Evolutionary conservation across 2,113 vertebrate genomes (phyloP), one percentile per base, ranked within the genome.

Genomic region (Aleadryas rufinucha): DNA sequence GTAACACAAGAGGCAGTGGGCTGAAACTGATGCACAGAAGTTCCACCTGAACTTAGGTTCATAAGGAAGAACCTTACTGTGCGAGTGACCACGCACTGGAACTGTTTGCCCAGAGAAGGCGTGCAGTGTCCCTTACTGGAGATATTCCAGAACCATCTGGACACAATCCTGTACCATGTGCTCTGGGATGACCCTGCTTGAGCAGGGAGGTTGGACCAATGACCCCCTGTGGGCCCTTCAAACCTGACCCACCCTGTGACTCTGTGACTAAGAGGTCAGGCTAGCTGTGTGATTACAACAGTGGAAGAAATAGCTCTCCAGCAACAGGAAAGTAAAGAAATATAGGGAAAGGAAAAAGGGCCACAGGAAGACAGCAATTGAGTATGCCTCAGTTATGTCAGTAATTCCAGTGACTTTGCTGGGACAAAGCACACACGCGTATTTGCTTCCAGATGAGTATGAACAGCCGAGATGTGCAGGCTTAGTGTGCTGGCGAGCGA

Each of bases 371-470:
- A 39, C 2, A 74, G 45, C 37, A 68, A 16, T 0, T 24, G 27
- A 64, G 31, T 33, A 23, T 37, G 63, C 20, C 16, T 44, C 83
- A 39, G 41, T 41, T 45, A 53, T 0, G 26, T 33, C 39, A 61
- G 50, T 66, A 39, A 37, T 91, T 79, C 70, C 49, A 74, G 63
- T 21, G 57, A 27, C 28, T 76, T 69, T 33, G 42, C 13, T 12
- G 59, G 35, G 28, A 72, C 49, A 54, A 57, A 61, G n/a, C 50
- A 85, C 47, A 23, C 68, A 28, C 11, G 57, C 15, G 7, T 10
- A 5, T 2, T 4, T 44, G 52, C 21, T 33, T 5, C 45, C 31
- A 26, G 17, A 1, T 2, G 6, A 64, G 61, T 11, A 30, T 3
- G 2, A 28, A 22, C 13, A 80, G 42, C 13, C 23, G 56, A 16